Evolutionary conservation across 2,797 vertebrate genomes (phyloP), one percentile per base, ranked within the genome.

Genomic region (Kryptopterus vitreolus): DNA sequence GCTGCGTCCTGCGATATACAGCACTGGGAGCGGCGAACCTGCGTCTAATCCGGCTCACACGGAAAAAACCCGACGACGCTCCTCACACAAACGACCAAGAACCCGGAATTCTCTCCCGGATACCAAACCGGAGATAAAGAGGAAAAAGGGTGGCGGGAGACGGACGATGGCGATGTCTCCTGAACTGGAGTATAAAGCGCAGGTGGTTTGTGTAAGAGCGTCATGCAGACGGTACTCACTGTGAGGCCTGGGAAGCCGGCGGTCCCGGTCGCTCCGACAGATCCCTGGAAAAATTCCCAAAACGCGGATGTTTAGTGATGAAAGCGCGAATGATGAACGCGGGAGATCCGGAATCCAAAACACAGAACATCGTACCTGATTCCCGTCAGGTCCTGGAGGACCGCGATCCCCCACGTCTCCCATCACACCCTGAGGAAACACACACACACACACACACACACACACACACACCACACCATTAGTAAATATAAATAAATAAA

Each of bases 221-320:
- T 38, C 20, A 3, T 48, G 80, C 24, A 35, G 35, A 31, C 35
- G 33, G 43, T 13, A 96, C 96, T 97, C 87, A 99, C 98, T 92
- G 94, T 95, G 76, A 99, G 90, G 61, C 98, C 98, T 82, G 96
- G 96, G 91, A 99, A 99, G 73, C 98, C 98, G 35, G 90, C 83
- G 77, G 95, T 96, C 55, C 98, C 98, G 87, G 86, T 77, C 75
- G 93, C 95, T 88, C 98, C 98, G 88, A 95, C 90, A 85, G 92
- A 88, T 77, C 97, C 97, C 98, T 99, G 91, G 75, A 85, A 93
- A 92, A n/a, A n/a, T n/a, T n/a, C n/a, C n/a, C 38, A 2, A 91
- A 85, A 89, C 59, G 31, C 20, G 79, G 5, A 48, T 35, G 74
- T 11, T 57, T 15, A 77, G 1, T 43, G 38, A 43, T 18, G 13